These are phyloP conservation scores for Apaloderma vittatum DNA, from an alignment of 2,113 vertebrate species.

Conservation along the genomic window DNA sequence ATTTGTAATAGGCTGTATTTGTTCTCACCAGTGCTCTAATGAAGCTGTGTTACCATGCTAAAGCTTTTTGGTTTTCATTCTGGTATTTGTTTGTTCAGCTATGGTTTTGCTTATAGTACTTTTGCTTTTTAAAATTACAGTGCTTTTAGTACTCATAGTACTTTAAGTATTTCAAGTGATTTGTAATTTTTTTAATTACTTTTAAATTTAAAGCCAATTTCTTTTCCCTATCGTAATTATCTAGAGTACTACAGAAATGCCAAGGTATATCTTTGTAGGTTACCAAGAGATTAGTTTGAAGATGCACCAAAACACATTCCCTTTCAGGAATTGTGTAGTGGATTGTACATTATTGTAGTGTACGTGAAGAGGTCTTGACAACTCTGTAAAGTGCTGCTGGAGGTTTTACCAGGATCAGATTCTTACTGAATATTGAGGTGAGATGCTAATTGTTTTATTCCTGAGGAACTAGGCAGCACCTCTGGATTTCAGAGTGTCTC, in stretches of 20 bases:
- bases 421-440: neutral
- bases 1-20: neutral
- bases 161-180: neutral
- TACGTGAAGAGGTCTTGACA: neutral
- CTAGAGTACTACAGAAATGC: neutral
- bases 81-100: neutral
- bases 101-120: neutral
- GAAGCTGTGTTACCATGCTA: neutral
- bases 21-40: neutral
- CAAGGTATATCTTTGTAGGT: neutral
- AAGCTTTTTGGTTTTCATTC: neutral
- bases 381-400: neutral
- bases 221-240: neutral
- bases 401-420: neutral
- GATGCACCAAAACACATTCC: neutral
- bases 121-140: neutral
- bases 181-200: neutral
- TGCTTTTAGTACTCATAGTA: neutral
- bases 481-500: neutral
- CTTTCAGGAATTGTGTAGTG: neutral
- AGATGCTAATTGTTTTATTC: neutral
- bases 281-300: neutral
- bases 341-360: neutral
- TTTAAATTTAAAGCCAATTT: neutral
- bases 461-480: neutral